These are phyloP conservation scores for Propsilocerus akamusi DNA, from an alignment of 1,140 invertebrate genomes.

Conservation along the genomic window DNA sequence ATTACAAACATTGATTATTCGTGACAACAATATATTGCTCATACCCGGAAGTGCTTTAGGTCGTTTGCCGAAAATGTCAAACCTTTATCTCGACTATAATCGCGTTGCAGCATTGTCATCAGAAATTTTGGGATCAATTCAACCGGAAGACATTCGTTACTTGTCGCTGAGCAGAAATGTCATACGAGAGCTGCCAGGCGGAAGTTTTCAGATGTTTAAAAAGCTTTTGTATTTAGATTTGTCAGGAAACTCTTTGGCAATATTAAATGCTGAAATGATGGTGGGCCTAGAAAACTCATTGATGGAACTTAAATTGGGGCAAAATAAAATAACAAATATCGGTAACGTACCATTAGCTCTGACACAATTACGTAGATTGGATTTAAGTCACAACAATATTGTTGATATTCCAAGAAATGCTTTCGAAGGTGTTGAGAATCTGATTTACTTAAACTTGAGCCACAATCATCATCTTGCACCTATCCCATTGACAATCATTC, in stretches of 20 bases:
- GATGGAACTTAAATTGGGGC: constrained; percentile 48
- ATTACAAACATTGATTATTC: constrained; percentile 57
- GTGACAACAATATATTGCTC: constrained; percentile 72
- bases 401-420: constrained; percentile 43
- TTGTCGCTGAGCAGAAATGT: constrained; percentile 62
- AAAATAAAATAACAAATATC: constrained; percentile 51
- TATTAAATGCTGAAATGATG: constrained; percentile 52
- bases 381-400: constrained; percentile 61
- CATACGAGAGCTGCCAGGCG: constrained; percentile 62
- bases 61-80: constrained; percentile 47
- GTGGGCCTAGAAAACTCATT: constrained; percentile 51
- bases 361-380: constrained; percentile 42
- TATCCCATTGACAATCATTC: constrained; percentile 34
- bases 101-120: constrained; percentile 65
- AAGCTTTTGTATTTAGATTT: constrained; percentile 54
- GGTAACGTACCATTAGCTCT: constrained; percentile 42
- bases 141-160: constrained; percentile 22
- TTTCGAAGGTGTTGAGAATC: constrained; percentile 43
- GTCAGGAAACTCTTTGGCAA: constrained; percentile 54
- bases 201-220: constrained; percentile 59
- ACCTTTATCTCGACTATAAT: constrained; percentile 67
- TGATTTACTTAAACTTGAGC: constrained; percentile 61
- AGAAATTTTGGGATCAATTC: constrained; percentile 47
- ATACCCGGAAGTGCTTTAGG: constrained; percentile 62
- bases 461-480: constrained; percentile 47